Base-by-base conservation (phyloP, 1,140 invertebrate species). In the Drosophila ercepeae region DNA sequence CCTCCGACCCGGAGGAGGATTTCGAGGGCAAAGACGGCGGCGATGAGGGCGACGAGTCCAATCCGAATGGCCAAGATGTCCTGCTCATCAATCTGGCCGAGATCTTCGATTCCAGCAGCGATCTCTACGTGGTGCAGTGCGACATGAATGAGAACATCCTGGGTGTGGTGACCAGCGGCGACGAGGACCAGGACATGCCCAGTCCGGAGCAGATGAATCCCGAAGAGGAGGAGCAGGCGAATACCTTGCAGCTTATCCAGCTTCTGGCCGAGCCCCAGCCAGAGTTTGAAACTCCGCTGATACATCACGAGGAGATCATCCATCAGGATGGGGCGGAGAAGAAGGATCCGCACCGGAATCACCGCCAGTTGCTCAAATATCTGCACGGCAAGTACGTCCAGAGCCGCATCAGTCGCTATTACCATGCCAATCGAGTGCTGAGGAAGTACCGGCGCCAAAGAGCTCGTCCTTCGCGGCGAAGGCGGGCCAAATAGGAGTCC, bases 101-200 rank as follows among this genome's bases (percentile, higher is more conserved):
- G 59, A 91, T 91, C 19, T 89, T 91, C 25, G 84, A 90, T 44
- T 90, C 76, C 42, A 81, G 75, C 75, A 90, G 71, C 48, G 82
- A 90, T 75, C 67, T 91, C 2, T 91, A 89, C 50, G 82, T 91
- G 72, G 82, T 91, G 44, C 82, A 91, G 48, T 91, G 90, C 67
- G 90, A 91, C 55, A 89, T 91, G 78, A 91, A 90, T 32, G 90
- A 90, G 57, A 91, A 91, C 36, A 83, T 89, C 9, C 45, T 89
- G 44, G 55, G 76, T 2, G 64, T 89, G 48, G 86, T 89, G 5
- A 50, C 60, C 5, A 74, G 44, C 13, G 73, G 72, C 14, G 61
- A 73, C 6, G 39, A 39, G 14, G 49, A 45, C 9, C 39, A 21
- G 13, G 36, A 41, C 13, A 39, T 39, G 8, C 58, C 27, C 0